A percentile compares a stretch with the other conserved stretches of the same genome.
Evolutionary conservation across 1,140 invertebrate species (phyloP).

Genomic region (Scaptomyza graminum): DNA sequence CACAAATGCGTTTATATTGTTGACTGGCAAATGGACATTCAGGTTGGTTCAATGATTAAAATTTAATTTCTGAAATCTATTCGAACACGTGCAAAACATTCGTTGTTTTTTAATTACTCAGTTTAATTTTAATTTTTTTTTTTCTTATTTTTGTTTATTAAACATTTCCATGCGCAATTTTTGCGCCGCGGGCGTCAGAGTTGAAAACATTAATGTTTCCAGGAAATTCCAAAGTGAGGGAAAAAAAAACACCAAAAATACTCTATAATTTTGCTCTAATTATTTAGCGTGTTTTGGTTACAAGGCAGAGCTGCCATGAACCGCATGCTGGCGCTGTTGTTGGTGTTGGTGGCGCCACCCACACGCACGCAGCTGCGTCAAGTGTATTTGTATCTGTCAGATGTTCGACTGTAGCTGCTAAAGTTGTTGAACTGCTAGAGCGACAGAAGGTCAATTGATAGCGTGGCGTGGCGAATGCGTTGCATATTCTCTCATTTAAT

Average conservation of each 20-base stretch:
- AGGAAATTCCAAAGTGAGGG: constrained; percentile 64
- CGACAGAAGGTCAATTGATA: constrained; percentile 48
- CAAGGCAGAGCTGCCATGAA: constrained; percentile 41
- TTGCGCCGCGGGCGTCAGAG: constrained; percentile 12
- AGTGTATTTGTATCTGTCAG: constrained; percentile 37
- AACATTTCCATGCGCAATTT: constrained; percentile 32
- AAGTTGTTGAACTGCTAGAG: constrained; percentile 38
- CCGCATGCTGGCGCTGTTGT: constrained; percentile 16
- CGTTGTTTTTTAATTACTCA: constrained; percentile 33
- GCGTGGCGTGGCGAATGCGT: constrained; percentile 41
- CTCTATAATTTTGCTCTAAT: background rate
- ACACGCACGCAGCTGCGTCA: constrained; percentile 29
- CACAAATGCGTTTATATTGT: constrained; percentile 31
- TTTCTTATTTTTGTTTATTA: constrained; percentile 47
- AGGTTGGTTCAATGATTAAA: constrained; percentile 44
- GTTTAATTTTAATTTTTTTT: constrained; percentile 22
- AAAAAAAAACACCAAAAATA: constrained; percentile 16
- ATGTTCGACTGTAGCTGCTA: constrained; percentile 9
- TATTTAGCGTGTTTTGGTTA: constrained; percentile 25
- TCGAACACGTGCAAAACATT: constrained; percentile 29
- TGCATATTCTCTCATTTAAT: constrained; percentile 30
- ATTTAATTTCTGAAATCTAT: constrained; percentile 30
- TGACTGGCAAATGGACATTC: constrained; percentile 32
- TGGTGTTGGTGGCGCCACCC: constrained; percentile 45
- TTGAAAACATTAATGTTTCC: constrained; percentile 60